Conservation (phyloP, 2,888 invertebrate species). For the Spisula solida region DNA sequence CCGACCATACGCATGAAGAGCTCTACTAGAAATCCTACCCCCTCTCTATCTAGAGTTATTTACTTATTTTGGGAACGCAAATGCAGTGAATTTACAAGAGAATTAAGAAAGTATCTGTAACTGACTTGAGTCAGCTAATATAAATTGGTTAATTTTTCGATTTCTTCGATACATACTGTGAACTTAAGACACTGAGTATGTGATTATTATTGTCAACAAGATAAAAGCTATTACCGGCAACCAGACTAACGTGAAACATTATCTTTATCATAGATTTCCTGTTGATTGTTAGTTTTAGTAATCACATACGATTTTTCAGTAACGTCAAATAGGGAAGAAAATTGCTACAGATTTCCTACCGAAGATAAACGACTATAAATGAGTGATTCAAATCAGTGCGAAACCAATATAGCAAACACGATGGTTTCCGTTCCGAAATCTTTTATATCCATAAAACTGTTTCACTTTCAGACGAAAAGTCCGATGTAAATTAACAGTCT, state of each 20-base stretch:
- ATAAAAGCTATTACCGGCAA: background rate
- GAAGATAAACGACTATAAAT: conserved; percentile 6
- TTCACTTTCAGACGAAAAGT: background rate
- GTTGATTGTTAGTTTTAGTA: conserved; percentile 20
- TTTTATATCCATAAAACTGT: background rate
- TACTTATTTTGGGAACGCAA: background rate
- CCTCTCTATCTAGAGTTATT: background rate
- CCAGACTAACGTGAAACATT: background rate
- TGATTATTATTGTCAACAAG: conserved; percentile 10
- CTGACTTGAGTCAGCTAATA: background rate
- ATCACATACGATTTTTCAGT: conserved; percentile 2
- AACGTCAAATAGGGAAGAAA: background rate
- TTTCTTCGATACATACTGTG: too few relatives aligned
- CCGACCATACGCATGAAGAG: too few relatives aligned
- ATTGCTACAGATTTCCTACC: background rate
- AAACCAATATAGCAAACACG: background rate
- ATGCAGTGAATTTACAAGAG: background rate
- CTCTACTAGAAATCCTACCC: too few relatives aligned
- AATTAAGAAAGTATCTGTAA: background rate
- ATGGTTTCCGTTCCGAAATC: background rate
- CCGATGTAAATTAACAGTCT: background rate
- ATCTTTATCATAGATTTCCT: background rate
- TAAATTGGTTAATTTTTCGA: too few relatives aligned
- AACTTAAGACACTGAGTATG: background rate
- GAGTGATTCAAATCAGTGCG: background rate